These are phyloP conservation scores for Tenthredo amoena DNA, from an alignment of 2,888 invertebrate genomes.

Conservation along the genomic window DNA sequence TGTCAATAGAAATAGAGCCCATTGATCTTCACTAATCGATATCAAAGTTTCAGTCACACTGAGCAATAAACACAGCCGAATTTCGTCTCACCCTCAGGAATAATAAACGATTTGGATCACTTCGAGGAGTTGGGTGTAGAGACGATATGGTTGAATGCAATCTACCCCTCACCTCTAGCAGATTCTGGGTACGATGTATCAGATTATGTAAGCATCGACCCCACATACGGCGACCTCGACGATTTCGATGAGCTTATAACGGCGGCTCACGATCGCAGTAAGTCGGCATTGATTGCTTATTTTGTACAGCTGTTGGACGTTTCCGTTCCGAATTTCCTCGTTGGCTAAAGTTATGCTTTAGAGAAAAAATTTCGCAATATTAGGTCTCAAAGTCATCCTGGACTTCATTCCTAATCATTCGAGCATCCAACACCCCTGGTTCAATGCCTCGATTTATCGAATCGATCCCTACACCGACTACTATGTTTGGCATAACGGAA, in stretches of 20 bases:
- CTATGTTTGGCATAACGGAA: conserved; percentile 70
- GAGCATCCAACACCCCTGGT: conserved; percentile 70
- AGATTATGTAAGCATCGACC: conserved; percentile 64
- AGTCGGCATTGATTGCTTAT: background rate
- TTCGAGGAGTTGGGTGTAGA: conserved; percentile 66
- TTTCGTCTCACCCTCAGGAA: conserved; percentile 61
- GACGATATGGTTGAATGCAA: conserved; percentile 67
- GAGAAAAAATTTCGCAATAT: background rate
- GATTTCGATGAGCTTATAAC: conserved; percentile 65
- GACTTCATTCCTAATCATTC: conserved; percentile 73
- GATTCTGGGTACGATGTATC: conserved; percentile 69
- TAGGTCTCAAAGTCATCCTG: conserved; percentile 71
- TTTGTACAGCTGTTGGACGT: background rate
- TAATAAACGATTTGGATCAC: conserved; percentile 67
- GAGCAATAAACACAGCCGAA: background rate
- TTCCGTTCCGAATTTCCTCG: background rate
- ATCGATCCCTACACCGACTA: conserved; percentile 64
- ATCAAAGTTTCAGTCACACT: background rate
- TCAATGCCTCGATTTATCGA: conserved; percentile 61
- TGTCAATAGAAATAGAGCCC: background rate
- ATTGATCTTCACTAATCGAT: background rate
- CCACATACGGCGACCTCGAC: conserved; percentile 64
- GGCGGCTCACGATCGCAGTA: conserved; percentile 66
- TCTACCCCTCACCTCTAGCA: conserved; percentile 66
- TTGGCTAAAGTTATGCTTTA: background rate